A percentile compares a stretch with the other conserved stretches of the same genome.
These are phyloP conservation scores for Metacarcinus magister DNA, from an alignment of 2,888 invertebrate genomes.

Conservation along the genomic window DNA sequence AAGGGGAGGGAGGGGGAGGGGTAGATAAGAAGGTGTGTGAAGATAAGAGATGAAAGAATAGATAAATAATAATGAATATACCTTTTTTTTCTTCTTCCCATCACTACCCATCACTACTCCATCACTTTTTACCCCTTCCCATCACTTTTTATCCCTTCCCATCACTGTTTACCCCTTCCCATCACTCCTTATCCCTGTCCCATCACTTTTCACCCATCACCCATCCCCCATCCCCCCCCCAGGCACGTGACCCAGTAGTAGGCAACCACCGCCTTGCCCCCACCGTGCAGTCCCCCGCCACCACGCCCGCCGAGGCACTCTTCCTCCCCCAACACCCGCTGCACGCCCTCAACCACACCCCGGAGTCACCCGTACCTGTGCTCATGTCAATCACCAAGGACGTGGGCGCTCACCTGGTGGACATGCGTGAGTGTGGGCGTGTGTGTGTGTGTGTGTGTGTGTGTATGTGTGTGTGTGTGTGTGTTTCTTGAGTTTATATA, in stretches of 20 bases:
- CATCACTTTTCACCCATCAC: too few species aligned
- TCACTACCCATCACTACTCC: neutral
- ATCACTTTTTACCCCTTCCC: neutral
- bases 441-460: neutral
- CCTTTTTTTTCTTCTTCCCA: neutral
- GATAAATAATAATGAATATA: too few species aligned
- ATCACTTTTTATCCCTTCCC: neutral
- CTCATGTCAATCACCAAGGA: constrained; percentile 75
- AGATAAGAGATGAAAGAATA: too few species aligned
- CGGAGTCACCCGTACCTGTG: constrained; percentile 74
- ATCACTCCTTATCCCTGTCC: neutral
- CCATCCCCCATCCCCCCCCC: neutral
- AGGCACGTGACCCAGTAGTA: constrained; percentile 79
- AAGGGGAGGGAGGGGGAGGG: neutral
- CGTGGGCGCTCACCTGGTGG: constrained; percentile 80
- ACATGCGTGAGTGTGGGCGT: constrained; percentile 76
- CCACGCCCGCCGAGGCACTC: constrained; percentile 53
- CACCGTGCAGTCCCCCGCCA: constrained; percentile 63
- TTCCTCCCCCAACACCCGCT: constrained; percentile 76
- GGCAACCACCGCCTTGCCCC: constrained; percentile 78
- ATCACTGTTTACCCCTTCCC: neutral
- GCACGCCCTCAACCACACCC: constrained; percentile 54
- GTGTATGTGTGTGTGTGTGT: neutral
- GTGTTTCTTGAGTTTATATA: neutral
- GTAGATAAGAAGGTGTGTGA: too few species aligned